Conservation (phyloP, 2,797 vertebrate genomes). For the Gallinago stenura region DNA sequence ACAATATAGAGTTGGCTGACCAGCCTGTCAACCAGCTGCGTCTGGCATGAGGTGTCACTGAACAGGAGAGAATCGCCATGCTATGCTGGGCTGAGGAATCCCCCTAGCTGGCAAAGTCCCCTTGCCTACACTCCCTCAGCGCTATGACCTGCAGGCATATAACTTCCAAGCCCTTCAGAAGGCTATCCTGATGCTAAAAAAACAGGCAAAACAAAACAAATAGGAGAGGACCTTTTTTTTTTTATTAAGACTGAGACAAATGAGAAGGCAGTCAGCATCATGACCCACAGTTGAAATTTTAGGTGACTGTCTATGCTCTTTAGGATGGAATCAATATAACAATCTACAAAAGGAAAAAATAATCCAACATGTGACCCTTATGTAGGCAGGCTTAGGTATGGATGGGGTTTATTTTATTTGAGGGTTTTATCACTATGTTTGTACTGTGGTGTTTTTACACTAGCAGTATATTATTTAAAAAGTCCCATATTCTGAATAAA, state of each 20-base stretch:
- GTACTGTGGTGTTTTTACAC: constrained; percentile 31
- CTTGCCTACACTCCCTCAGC: background rate
- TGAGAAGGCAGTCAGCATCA: background rate
- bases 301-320: background rate
- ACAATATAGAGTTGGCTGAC: accelerated
- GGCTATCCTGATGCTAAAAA: background rate
- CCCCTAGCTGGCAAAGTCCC: background rate
- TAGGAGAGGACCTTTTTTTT: background rate
- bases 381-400: background rate
- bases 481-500: constrained; percentile 64
- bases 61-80: background rate
- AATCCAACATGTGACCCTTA: background rate
- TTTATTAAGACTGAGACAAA: background rate
- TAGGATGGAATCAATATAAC: background rate
- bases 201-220: background rate
- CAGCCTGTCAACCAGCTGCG: background rate
- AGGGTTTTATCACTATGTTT: background rate
- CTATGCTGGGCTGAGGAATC: background rate
- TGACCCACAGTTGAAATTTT: background rate
- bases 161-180: background rate
- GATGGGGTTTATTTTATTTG: background rate
- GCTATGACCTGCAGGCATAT: too few relatives aligned
- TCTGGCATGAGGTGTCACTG: background rate
- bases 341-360: background rate
- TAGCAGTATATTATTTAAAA: constrained; percentile 47